A percentile compares a stretch with the other conserved stretches of the same genome.
Conservation (phyloP, 2,888 invertebrate species). For the Eustalomyia histrio region DNA sequence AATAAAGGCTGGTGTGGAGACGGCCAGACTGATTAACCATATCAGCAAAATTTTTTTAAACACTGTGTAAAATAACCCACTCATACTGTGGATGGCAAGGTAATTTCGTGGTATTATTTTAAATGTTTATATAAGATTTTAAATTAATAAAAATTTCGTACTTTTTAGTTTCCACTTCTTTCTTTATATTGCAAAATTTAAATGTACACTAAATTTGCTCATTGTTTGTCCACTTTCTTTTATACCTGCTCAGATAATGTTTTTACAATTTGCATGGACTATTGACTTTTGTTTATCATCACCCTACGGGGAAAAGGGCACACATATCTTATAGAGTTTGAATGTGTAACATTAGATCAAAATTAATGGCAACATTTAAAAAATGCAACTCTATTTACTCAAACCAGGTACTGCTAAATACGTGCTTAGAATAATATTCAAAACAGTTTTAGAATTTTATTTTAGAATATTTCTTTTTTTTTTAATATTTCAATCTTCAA, state of each 20-base stretch:
- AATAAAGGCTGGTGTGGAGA: not conserved
- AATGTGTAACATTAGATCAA: too few relatives aligned
- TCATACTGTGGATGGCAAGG: conserved; percentile 28
- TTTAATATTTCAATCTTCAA: too few relatives aligned
- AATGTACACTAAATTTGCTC: conserved; percentile 45
- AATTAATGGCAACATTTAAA: too few relatives aligned
- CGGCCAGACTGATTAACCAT: conserved; percentile 25
- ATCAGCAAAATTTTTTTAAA: conserved; percentile 35
- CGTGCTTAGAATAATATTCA: too few relatives aligned
- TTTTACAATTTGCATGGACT: conserved; percentile 36
- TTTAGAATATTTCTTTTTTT: too few relatives aligned
- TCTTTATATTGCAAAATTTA: conserved; percentile 48
- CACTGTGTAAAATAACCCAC: conserved; percentile 4
- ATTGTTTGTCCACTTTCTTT: conserved; percentile 58
- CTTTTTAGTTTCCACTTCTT: conserved; percentile 24
- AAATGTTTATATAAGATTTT: not conserved
- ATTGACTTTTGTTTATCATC: conserved; percentile 32
- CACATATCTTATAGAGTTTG: too few relatives aligned
- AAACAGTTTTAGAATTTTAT: too few relatives aligned
- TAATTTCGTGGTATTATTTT: not conserved
- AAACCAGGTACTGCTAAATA: too few relatives aligned
- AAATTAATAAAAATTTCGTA: not conserved
- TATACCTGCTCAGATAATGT: conserved; percentile 53
- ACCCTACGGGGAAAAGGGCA: conserved; percentile 34
- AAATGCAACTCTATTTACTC: too few relatives aligned